These are phyloP conservation scores for Poecile atricapillus DNA, from an alignment of 2,113 vertebrate species.

Conservation along the genomic window DNA sequence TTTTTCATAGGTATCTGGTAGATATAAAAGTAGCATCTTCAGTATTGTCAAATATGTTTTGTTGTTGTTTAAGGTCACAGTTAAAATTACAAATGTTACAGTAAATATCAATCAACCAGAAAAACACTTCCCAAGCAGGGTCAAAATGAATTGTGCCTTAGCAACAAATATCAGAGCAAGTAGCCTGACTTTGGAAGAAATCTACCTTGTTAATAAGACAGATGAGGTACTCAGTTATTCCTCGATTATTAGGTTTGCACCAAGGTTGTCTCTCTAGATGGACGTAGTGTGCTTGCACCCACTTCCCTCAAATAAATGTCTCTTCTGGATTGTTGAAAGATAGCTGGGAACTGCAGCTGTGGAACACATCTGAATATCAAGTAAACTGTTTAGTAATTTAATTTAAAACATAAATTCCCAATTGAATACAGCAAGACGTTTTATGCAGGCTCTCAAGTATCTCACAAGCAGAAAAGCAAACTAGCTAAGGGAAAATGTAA, in stretches of 20 bases:
- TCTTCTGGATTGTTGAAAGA: neutral
- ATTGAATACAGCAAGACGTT: neutral
- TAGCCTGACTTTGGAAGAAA: neutral
- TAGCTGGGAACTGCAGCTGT: neutral
- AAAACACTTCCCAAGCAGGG: neutral
- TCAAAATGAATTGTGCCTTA: neutral
- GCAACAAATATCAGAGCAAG: neutral
- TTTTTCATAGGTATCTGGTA: neutral
- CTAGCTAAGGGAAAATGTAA: neutral
- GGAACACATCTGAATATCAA: neutral
- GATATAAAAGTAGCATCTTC: neutral
- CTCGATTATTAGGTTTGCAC: neutral
- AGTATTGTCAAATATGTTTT: neutral
- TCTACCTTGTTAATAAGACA: neutral
- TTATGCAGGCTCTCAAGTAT: neutral
- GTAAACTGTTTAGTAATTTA: neutral
- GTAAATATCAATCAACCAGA: neutral
- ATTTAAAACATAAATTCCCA: neutral
- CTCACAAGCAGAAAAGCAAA: neutral
- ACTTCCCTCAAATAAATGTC: neutral
- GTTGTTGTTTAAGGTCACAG: neutral
- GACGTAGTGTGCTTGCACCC: neutral
- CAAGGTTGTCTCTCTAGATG: neutral
- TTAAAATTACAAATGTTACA: neutral
- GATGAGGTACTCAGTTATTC: neutral